phyloP scores from a whole-genome alignment of 2,888 invertebrate species.

The Branchipolynoe longqiensis region DNA sequence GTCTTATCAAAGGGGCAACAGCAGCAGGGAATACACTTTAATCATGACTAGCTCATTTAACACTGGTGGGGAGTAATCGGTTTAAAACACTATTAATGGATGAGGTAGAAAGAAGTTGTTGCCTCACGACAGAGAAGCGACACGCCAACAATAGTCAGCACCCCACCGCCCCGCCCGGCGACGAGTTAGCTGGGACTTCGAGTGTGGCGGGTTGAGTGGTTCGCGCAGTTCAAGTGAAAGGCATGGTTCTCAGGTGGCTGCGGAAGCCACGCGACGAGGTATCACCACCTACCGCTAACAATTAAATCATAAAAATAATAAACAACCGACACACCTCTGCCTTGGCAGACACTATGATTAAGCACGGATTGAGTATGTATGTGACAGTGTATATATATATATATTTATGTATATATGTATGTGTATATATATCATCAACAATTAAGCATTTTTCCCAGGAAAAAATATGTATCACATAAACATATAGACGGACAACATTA shows the following conservation, averaged over 20 bases:
- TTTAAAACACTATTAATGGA: background rate
- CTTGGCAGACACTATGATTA: background rate
- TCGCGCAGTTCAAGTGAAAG: slow-evolving; percentile 18
- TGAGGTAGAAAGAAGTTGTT: slow-evolving; percentile 26
- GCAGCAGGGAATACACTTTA: slow-evolving; percentile 24
- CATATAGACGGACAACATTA: slow-evolving; percentile 34
- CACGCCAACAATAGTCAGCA: slow-evolving; percentile 32
- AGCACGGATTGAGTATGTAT: slow-evolving; percentile 28
- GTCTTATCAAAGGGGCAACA: background rate
- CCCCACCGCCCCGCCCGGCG: background rate
- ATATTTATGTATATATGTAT: no score
- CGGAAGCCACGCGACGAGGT: slow-evolving; percentile 30
- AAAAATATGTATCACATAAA: slow-evolving; percentile 36
- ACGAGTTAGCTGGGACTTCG: slow-evolving; percentile 27
- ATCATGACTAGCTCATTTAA: slow-evolving; percentile 40
- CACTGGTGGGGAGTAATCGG: slow-evolving; percentile 15
- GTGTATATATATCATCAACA: slow-evolving; percentile 30
- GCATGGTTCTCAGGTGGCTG: slow-evolving; percentile 11
- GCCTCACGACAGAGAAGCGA: background rate
- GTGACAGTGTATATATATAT: no score
- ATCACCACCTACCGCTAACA: slow-evolving; percentile 34
- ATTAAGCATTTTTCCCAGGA: slow-evolving; percentile 36
- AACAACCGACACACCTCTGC: background rate
- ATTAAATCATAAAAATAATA: slow-evolving; percentile 29
- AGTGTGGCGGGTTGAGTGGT: background rate